A percentile compares a stretch with the other conserved stretches of the same genome.
These are phyloP conservation scores for Brachylomia viminalis DNA, from an alignment of 2,888 invertebrate species.

Conservation along the genomic window DNA sequence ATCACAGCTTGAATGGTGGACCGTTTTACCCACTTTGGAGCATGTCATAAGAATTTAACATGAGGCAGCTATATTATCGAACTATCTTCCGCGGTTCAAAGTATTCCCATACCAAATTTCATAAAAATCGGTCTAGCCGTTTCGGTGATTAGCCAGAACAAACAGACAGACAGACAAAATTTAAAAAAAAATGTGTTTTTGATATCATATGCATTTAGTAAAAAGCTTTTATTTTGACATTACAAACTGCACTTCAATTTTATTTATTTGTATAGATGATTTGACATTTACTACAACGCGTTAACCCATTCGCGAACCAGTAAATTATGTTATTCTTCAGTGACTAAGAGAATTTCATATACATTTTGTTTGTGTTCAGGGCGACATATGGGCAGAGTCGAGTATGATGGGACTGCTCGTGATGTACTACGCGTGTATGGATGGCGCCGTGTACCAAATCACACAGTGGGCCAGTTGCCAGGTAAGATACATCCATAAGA, in stretches of 20 bases:
- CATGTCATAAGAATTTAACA: neutral
- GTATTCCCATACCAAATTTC: too few species aligned
- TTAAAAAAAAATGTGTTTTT: too few species aligned
- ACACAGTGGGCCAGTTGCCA: slow-evolving; percentile 99
- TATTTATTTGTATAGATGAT: too few species aligned
- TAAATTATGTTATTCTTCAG: neutral
- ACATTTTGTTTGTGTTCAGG: slow-evolving; percentile 86
- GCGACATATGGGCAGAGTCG: slow-evolving; percentile 99
- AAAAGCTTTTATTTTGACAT: too few species aligned
- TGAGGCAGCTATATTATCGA: too few species aligned
- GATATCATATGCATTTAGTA: too few species aligned
- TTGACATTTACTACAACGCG: neutral
- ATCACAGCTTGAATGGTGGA: neutral
- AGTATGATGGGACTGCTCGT: slow-evolving; percentile 96
- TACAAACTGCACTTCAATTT: too few species aligned
- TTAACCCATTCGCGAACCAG: neutral
- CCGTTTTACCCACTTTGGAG: neutral
- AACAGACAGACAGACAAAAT: too few species aligned
- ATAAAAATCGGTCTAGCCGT: too few species aligned
- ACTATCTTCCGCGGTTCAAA: too few species aligned
- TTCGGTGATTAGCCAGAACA: too few species aligned
- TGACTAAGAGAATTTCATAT: neutral
- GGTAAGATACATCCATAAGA: slow-evolving; percentile 89
- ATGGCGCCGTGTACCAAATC: slow-evolving; percentile 98
- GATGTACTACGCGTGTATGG: slow-evolving; percentile 99